Base-by-base conservation (phyloP, 2,888 invertebrate genomes). In the Pedicia rivosa region DNA sequence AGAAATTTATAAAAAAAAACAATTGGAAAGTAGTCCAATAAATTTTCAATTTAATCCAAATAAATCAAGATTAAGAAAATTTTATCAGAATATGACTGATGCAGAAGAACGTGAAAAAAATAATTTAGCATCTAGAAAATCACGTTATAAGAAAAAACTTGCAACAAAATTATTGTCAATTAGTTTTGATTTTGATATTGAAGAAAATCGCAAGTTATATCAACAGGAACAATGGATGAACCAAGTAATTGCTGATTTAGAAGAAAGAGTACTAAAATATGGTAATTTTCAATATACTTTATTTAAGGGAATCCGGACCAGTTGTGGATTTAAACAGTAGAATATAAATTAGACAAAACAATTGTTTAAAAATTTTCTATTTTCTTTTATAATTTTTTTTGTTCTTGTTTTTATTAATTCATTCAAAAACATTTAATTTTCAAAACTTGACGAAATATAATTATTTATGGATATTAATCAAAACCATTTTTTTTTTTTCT, bases 221-320 rank as follows among this genome's bases (percentile, higher is more conserved):
- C 19, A 32, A 32, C 32, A 32, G 20, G 32, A 32, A 13, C 32
- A 32, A 22, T 32, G 32, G 32, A 17, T 32, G 19, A 9, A 20
- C 8, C 5, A 13, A 12, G 9, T 32, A 13, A 32, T 32, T 20
- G 19, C 17, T 20, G 32, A 32, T 9, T 7, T 22, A 20, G 32
- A 32, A 17, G 19, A 32, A 14, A 13, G 14, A 20, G 14, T 32
- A 8, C 13, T 32, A 13, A 13, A 32, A 12, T n/a, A n/a, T n/a
- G n/a, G n/a, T n/a, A n/a, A n/a, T n/a, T n/a, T n/a, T n/a, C n/a
- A n/a, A n/a, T n/a, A n/a, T n/a, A n/a, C n/a, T n/a, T n/a, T n/a
- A n/a, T n/a, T n/a, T n/a, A n/a, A n/a, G n/a, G n/a, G n/a, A n/a
- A n/a, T n/a, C n/a, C n/a, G n/a, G n/a, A n/a, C n/a, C n/a, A n/a